These are phyloP conservation scores for Limosa lapponica DNA, from an alignment of 2,797 vertebrate species.

Conservation along the genomic window DNA sequence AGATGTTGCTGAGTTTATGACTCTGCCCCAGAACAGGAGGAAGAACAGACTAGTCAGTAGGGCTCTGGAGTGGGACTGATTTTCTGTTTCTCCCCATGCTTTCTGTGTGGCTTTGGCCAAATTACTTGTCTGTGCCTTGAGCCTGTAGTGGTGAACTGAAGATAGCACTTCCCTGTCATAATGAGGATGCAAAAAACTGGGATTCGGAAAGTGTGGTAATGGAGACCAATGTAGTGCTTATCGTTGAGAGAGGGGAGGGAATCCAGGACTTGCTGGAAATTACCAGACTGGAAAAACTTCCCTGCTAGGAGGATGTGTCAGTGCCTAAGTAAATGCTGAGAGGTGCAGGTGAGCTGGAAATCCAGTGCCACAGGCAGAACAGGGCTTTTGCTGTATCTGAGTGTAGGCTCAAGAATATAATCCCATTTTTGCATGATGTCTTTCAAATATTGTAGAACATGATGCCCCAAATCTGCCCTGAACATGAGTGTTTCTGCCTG, in stretches of 20 bases:
- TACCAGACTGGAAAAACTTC: neutral
- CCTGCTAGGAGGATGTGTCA: neutral
- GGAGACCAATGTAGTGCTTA: neutral
- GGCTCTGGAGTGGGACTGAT: neutral
- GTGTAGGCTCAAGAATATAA: neutral
- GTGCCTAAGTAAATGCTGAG: neutral
- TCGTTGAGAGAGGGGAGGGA: neutral
- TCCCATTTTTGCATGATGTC: rapidly evolving
- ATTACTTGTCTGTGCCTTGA: neutral
- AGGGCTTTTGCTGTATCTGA: rapidly evolving
- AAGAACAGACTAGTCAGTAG: neutral
- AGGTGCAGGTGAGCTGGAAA: neutral
- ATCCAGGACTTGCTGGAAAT: neutral
- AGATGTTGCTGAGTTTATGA: conserved; percentile 23
- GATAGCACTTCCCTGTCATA: rapidly evolving
- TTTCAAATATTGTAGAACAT: rapidly evolving
- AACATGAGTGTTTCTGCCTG: rapidly evolving
- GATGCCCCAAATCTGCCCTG: neutral
- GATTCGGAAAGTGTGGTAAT: neutral
- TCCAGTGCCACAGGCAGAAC: neutral
- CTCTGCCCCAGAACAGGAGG: neutral
- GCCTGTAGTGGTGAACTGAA: neutral
- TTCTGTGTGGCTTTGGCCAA: neutral
- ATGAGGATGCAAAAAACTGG: neutral
- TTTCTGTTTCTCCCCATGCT: neutral